Percentiles rank a stretch among this genome's conserved stretches.
Conservation (phyloP, 2,797 vertebrate species). For the Adrianichthys oophorus region DNA sequence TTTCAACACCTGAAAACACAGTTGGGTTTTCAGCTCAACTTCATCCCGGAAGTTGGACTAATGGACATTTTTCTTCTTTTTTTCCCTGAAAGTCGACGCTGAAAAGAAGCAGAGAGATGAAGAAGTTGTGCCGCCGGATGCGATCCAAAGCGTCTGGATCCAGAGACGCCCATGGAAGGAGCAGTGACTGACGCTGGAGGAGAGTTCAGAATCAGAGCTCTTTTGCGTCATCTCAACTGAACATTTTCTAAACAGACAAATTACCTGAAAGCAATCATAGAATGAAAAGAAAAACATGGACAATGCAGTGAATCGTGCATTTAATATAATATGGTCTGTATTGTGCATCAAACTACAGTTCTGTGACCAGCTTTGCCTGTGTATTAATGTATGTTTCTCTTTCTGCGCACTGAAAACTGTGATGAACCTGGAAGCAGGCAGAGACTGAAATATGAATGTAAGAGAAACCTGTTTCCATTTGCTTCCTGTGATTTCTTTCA, state of each 20-base stretch:
- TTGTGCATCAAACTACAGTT: constrained; percentile 59
- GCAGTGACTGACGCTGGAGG: constrained; percentile 28
- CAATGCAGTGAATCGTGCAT: constrained; percentile 51
- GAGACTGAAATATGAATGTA: constrained; percentile 63
- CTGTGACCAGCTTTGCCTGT: constrained; percentile 39
- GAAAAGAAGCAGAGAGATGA: neutral
- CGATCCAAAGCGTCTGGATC: constrained; percentile 59
- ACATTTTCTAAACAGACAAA: constrained; percentile 33
- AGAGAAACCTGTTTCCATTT: constrained; percentile 31
- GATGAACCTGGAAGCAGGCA: constrained; percentile 19
- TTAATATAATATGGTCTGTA: constrained; percentile 59
- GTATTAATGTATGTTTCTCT: constrained; percentile 52
- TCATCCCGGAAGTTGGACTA: too few species aligned
- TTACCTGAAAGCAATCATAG: constrained; percentile 43
- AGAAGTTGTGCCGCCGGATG: constrained; percentile 43
- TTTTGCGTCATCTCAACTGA: constrained; percentile 57
- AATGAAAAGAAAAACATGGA: constrained; percentile 51
- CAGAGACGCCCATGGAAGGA: constrained; percentile 36
- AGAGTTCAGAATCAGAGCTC: constrained; percentile 44
- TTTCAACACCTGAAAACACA: too few species aligned
- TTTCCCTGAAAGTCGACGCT: too few species aligned
- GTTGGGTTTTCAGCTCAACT: too few species aligned
- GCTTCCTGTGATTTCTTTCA: constrained; percentile 35
- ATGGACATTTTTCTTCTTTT: too few species aligned
- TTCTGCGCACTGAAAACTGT: constrained; percentile 51